These are phyloP conservation scores for Ceratotherium simum DNA, from an alignment of 2,113 vertebrate species.

Conservation along the genomic window DNA sequence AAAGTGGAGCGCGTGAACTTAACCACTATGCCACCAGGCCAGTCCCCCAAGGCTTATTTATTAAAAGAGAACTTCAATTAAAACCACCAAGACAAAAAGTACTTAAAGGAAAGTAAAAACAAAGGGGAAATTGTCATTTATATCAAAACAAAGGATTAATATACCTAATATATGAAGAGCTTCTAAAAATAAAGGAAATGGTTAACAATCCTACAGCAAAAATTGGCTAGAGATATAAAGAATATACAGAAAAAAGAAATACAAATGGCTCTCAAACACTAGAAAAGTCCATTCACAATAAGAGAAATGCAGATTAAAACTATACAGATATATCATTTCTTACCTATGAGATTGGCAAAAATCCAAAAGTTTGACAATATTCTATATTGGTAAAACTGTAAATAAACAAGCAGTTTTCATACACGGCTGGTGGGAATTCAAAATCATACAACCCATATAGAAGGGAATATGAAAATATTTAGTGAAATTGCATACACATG, in stretches of 20 bases:
- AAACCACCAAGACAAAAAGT: slow-evolving; percentile 8
- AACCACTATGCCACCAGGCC: too few species aligned
- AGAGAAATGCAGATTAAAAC: slow-evolving; percentile 19
- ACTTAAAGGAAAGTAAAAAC: not conserved
- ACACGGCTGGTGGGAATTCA: not conserved
- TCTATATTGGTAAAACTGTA: not conserved
- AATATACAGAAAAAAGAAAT: not conserved
- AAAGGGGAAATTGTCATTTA: not conserved
- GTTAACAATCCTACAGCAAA: slow-evolving; percentile 32
- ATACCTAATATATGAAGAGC: not conserved
- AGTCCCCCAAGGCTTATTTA: not conserved
- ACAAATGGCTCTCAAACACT: not conserved
- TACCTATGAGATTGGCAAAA: not conserved
- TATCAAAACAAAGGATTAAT: slow-evolving; percentile 15
- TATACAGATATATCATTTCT: not conserved
- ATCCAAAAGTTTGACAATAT: not conserved
- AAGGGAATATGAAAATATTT: not conserved
- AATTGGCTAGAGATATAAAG: not conserved
- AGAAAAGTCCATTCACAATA: not conserved
- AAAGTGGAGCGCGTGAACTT: not conserved
- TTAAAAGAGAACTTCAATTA: not conserved
- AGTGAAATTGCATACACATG: not conserved
- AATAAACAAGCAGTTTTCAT: slow-evolving; percentile 36
- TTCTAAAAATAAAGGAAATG: slow-evolving; percentile 45
- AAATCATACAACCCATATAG: not conserved